Evolutionary conservation across 1,140 invertebrate species (phyloP).

Genomic region (Drosophila repleta): DNA sequence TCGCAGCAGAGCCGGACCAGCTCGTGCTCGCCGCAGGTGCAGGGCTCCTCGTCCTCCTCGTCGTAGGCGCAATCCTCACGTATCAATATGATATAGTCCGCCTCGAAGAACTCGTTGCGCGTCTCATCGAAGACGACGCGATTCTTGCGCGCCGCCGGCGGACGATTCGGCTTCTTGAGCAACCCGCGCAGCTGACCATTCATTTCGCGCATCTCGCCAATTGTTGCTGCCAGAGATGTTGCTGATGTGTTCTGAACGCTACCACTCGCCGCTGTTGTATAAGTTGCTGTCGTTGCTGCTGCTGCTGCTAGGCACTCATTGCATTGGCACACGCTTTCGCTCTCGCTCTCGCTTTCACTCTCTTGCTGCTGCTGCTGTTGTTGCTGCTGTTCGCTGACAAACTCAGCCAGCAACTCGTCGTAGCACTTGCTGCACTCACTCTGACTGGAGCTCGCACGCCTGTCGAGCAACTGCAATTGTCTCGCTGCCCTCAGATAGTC

Average conservation of each 20-base stretch:
- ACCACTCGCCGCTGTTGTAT: constrained; percentile 22
- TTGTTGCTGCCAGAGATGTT: neutral
- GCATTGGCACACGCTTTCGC: constrained; percentile 37
- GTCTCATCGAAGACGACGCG: constrained; percentile 94
- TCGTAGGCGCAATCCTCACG: constrained; percentile 92
- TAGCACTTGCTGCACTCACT: too few relatives aligned
- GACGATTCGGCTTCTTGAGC: constrained; percentile 82
- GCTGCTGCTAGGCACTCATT: constrained; percentile 40
- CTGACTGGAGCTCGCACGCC: constrained; percentile 1
- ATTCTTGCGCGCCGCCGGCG: constrained; percentile 85
- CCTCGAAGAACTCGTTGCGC: constrained; percentile 93
- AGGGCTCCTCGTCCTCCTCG: constrained; percentile 90
- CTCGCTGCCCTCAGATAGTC: constrained; percentile 66
- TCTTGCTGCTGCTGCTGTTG: constrained; percentile 21
- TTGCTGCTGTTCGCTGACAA: constrained; percentile 70
- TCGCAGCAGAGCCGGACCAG: constrained; percentile 88
- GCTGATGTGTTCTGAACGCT: constrained; percentile 4
- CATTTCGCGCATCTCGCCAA: constrained; percentile 74
- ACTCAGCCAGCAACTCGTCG: too few relatives aligned
- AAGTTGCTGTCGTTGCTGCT: constrained; percentile 35
- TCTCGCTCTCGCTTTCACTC: constrained; percentile 28
- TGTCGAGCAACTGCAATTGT: constrained; percentile 58
- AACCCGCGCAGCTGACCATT: constrained; percentile 79
- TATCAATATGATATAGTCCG: constrained; percentile 94
- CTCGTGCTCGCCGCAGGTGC: constrained; percentile 90